Percentiles rank a stretch among this genome's conserved stretches.
These are phyloP conservation scores for Sesia bembeciformis DNA, from an alignment of 2,888 invertebrate genomes.

Conservation along the genomic window DNA sequence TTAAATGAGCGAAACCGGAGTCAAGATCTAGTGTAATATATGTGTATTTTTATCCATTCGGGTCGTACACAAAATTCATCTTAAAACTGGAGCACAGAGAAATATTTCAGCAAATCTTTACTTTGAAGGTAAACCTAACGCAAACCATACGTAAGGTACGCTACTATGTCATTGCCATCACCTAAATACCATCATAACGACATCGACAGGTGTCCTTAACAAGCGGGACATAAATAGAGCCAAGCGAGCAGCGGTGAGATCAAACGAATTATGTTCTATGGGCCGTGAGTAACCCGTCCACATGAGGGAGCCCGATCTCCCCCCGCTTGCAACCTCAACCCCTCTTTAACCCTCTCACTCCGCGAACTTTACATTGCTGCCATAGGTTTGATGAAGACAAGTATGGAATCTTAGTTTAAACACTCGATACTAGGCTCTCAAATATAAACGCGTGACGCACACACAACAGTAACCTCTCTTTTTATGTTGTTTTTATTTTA, in stretches of 20 bases:
- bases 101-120: too few relatives aligned
- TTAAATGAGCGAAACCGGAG: too few relatives aligned
- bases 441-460: too few relatives aligned
- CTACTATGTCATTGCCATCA: background rate
- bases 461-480: too few relatives aligned
- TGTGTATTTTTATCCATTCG: too few relatives aligned
- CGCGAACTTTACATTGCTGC: background rate
- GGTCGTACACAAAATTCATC: too few relatives aligned
- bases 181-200: slow-evolving; percentile 5
- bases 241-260: slow-evolving; percentile 55
- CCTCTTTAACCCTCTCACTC: slow-evolving; percentile 8
- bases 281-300: slow-evolving; percentile 58
- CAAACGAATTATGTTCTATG: slow-evolving; percentile 69
- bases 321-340: slow-evolving; percentile 18
- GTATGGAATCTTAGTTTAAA: too few relatives aligned
- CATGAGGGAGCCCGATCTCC: slow-evolving; percentile 52
- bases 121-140: too few relatives aligned
- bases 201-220: slow-evolving; percentile 49
- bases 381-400: background rate
- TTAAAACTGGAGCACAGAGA: too few relatives aligned
- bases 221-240: slow-evolving; percentile 55
- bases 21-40: too few relatives aligned
- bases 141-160: background rate
- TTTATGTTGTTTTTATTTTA: too few relatives aligned
- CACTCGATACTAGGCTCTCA: too few relatives aligned